These are phyloP conservation scores for Mus caroli DNA, from an alignment of 2,797 vertebrate genomes.

Conservation along the genomic window DNA sequence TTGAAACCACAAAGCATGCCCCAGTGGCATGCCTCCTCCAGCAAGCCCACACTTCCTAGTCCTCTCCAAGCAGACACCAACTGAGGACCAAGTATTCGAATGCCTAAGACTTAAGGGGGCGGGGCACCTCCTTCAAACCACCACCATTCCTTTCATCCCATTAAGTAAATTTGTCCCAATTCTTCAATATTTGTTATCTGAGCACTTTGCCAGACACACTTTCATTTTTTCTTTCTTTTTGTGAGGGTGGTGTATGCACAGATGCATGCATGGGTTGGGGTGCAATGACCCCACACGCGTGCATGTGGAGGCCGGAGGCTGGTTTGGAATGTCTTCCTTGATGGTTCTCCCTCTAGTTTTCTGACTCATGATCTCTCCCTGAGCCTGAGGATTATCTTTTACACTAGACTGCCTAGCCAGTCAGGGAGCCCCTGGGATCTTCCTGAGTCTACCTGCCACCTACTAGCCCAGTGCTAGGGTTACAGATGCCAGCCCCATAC, in stretches of 20 bases:
- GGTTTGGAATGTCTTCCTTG: neutral
- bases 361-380: neutral
- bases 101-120: neutral
- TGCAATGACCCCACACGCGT: too few species aligned
- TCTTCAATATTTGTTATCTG: slow-evolving; percentile 41
- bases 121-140: neutral
- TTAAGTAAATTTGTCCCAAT: slow-evolving; percentile 29
- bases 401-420: neutral
- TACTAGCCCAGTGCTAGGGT: neutral
- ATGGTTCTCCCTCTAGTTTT: neutral
- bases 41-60: neutral
- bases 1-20: neutral
- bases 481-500: neutral
- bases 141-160: neutral
- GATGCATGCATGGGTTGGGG: neutral
- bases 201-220: neutral
- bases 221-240: neutral
- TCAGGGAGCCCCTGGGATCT: neutral
- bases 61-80: neutral
- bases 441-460: neutral
- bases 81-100: neutral
- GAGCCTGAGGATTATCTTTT: neutral
- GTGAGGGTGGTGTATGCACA: neutral
- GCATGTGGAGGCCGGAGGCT: neutral
- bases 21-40: neutral